Percentiles rank a stretch among this genome's conserved stretches.
These are phyloP conservation scores for Megathymus violae DNA, from an alignment of 1,140 invertebrate species.

Conservation along the genomic window DNA sequence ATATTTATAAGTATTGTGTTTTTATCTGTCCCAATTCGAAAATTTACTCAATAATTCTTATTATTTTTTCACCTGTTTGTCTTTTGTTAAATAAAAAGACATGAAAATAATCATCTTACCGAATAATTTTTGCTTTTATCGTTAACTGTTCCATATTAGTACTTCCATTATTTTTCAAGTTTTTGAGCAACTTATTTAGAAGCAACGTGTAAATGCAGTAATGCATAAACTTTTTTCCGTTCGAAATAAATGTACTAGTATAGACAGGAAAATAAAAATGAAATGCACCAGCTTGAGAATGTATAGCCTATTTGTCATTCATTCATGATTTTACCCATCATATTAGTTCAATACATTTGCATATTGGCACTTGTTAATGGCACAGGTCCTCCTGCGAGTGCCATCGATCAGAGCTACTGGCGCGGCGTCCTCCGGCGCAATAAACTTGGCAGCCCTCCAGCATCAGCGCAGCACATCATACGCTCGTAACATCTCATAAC, in stretches of 20 bases:
- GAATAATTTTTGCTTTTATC: no score
- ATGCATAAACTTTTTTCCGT: not conserved
- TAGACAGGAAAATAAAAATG: not conserved
- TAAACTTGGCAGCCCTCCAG: constrained; percentile 52
- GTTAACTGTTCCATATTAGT: not conserved
- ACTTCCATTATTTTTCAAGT: not conserved
- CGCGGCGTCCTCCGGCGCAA: constrained; percentile 46
- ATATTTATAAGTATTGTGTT: no score
- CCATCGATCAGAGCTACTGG: constrained; percentile 60
- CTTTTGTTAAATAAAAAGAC: no score
- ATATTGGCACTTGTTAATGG: constrained; percentile 15
- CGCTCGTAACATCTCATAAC: constrained; percentile 50
- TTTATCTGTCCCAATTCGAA: no score
- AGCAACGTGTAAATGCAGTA: no score
- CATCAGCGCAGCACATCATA: constrained; percentile 43
- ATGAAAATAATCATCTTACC: no score
- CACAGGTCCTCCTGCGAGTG: constrained; percentile 52
- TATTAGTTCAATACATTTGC: not conserved
- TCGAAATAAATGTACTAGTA: not conserved
- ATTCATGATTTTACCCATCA: no score
- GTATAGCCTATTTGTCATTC: no score
- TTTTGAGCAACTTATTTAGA: not conserved
- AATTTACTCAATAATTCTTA: no score
- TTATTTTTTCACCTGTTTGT: no score
- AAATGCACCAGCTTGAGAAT: no score